Evolutionary conservation across 2,888 invertebrate genomes (phyloP), one percentile per base, ranked within the genome.

Genomic region (Eucera pruinosa): DNA sequence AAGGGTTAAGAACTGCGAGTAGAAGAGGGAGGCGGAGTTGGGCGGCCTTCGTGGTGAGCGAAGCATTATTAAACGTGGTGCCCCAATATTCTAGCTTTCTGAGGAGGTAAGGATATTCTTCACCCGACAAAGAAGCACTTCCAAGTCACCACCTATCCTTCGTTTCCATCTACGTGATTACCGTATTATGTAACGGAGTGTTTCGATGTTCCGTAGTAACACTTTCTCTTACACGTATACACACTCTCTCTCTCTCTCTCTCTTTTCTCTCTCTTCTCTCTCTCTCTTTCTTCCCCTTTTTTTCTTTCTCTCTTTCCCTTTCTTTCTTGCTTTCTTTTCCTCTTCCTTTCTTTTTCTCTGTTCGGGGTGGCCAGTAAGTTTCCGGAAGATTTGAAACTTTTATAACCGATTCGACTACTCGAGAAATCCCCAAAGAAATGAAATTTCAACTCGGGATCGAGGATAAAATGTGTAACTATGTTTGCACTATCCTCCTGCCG

Each of bases 71-170:
- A 90, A 91, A 91, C 87, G 89, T 90, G 89, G 89, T 90, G 87
- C 91, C 90, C 90, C 87, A 88, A 89, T 91, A 91, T 92, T 92
- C 90, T 92, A 92, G 92, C 92, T 92, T 91, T 88, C 92, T 90
- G 92, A 92, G 89, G 92, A 92, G 92, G 92, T 92, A 92, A 92
- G 92, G 91, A 92, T 90, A 89, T 90, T 89, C 90, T 88, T 91
- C 91, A 86, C 89, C 90, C 87, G 89, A 90, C 88, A 83, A 86
- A 88, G 88, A 88, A 90, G 91, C 90, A 91, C 90, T 90, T 91
- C 90, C 89, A 89, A 90, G 85, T 87, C 88, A 90, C 88, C 87
- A 90, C 84, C 85, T 82, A 82, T 86, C 87, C 88, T 89, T 83
- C 87, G 87, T 89, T 87, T 88, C 87, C 87, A 87, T 89, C 88